These are phyloP conservation scores for Tachysurus fulvidraco DNA, from an alignment of 2,113 vertebrate genomes.

Conservation along the genomic window DNA sequence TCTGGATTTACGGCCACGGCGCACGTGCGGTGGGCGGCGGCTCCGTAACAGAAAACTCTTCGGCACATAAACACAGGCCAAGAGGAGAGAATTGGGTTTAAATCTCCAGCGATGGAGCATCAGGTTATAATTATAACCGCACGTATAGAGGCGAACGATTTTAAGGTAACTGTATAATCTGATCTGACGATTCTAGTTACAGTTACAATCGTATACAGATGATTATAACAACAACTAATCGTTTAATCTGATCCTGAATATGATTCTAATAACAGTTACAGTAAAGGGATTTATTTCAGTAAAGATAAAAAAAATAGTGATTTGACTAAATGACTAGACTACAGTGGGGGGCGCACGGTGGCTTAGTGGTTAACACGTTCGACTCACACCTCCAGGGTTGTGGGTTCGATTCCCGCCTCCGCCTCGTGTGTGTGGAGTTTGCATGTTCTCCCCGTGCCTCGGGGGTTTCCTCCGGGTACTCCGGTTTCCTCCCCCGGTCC, in stretches of 20 bases:
- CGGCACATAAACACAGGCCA: not conserved
- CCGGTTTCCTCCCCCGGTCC: too few species aligned
- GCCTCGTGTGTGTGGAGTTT: too few species aligned
- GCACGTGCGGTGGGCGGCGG: constrained; percentile 33
- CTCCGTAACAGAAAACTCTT: constrained; percentile 1
- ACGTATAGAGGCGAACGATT: not conserved
- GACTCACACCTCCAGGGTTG: too few species aligned
- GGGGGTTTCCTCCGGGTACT: too few species aligned
- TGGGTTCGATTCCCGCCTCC: too few species aligned
- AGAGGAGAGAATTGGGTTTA: not conserved
- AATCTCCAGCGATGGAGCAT: not conserved
- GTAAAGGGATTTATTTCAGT: not conserved
- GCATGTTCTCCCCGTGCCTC: too few species aligned
- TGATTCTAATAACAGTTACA: not conserved
- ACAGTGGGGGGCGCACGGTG: too few species aligned
- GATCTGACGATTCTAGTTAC: not conserved
- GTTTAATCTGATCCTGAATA: not conserved
- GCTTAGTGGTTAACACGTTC: too few species aligned
- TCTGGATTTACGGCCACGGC: constrained; percentile 49
- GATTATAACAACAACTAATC: not conserved
- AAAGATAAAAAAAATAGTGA: too few species aligned
- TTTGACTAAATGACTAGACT: not conserved
- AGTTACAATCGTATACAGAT: not conserved
- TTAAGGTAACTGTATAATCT: not conserved
- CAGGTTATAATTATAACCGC: not conserved